Conservation (phyloP, 2,888 invertebrate species). For the Terebella lapidaria region DNA sequence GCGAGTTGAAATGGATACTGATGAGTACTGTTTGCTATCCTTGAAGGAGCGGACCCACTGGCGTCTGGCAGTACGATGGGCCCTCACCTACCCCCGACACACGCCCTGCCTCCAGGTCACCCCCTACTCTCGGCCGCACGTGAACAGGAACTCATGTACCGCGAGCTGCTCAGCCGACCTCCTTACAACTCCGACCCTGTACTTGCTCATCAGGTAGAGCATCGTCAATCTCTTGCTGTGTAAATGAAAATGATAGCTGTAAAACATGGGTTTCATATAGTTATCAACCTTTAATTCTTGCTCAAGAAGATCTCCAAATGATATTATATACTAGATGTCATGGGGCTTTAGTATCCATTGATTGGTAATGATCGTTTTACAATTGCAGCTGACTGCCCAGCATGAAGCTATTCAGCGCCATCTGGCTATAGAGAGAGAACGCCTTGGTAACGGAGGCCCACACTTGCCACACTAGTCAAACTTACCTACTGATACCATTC, state of each 20-base stretch:
- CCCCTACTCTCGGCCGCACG: slow-evolving; percentile 29
- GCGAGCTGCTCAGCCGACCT: slow-evolving; percentile 67
- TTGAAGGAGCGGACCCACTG: slow-evolving; percentile 19
- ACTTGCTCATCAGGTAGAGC: slow-evolving; percentile 66
- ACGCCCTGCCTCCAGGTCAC: slow-evolving; percentile 35
- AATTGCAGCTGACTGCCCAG: slow-evolving; percentile 35
- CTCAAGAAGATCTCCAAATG: too few species aligned
- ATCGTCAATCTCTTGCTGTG: background rate
- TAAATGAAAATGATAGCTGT: background rate
- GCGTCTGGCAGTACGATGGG: background rate
- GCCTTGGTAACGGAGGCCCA: background rate
- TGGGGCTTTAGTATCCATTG: background rate
- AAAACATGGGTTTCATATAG: too few species aligned
- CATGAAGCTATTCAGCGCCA: slow-evolving; percentile 20
- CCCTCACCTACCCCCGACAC: slow-evolving; percentile 8
- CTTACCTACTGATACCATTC: too few species aligned
- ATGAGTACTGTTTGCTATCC: too few species aligned
- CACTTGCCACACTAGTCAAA: background rate
- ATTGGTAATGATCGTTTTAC: background rate
- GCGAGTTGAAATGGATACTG: too few species aligned
- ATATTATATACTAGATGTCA: background rate
- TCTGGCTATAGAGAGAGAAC: slow-evolving; percentile 18
- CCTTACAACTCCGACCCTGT: slow-evolving; percentile 72
- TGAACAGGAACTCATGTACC: slow-evolving; percentile 40
- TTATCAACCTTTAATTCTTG: too few species aligned